Conservation (phyloP, 2,888 invertebrate genomes). For the Drosophila demipolita region DNA sequence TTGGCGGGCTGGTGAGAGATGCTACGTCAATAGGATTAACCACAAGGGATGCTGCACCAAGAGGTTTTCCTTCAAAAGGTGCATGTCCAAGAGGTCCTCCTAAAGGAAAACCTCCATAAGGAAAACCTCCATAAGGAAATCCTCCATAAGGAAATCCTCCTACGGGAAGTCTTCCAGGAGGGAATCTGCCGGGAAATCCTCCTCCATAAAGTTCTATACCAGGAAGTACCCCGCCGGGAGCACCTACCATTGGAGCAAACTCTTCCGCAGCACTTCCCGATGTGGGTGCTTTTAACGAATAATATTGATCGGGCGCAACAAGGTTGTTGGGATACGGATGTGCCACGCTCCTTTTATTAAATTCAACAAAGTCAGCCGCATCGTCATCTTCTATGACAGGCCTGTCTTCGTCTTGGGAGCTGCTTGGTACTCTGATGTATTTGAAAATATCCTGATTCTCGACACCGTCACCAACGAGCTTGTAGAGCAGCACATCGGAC, state of each 20-base stretch:
- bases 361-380: not conserved
- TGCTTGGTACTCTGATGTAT: not conserved
- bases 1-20: not conserved
- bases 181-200: not conserved
- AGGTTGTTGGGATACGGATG: not conserved
- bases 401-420: not conserved
- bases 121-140: not conserved
- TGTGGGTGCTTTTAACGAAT: not conserved
- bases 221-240: not conserved
- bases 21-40: not conserved
- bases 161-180: not conserved
- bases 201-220: not conserved
- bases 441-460: conserved; percentile 11
- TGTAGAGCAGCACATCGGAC: not conserved
- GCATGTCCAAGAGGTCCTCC: not conserved
- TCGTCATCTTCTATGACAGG: not conserved
- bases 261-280: not conserved
- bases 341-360: not conserved
- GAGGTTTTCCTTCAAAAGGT: not conserved
- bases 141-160: not conserved
- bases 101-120: not conserved
- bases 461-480: not conserved
- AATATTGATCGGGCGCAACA: not conserved
- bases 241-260: not conserved
- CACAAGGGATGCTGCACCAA: not conserved